Evolutionary conservation across 2,797 vertebrate genomes (phyloP).

Genomic region (Poeciliopsis turneri): DNA sequence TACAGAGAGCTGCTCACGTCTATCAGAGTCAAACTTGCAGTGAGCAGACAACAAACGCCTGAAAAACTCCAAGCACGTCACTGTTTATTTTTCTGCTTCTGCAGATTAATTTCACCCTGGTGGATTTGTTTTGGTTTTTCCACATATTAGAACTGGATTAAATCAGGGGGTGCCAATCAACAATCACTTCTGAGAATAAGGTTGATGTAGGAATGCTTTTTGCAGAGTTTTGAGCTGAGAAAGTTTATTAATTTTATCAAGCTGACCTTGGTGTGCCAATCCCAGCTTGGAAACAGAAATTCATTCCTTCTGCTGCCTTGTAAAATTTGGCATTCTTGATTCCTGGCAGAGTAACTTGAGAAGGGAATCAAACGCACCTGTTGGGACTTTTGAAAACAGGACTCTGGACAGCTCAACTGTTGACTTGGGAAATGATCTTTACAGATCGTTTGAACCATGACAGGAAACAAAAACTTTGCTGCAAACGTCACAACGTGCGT

Average conservation of each 20-base stretch:
- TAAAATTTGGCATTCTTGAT: neutral
- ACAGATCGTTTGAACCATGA: neutral
- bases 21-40: slow-evolving; percentile 30
- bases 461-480: neutral
- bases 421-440: neutral
- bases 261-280: neutral
- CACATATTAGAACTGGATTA: slow-evolving; percentile 18
- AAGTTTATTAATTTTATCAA: slow-evolving; percentile 20
- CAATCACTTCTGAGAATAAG: neutral
- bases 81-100: slow-evolving; percentile 1
- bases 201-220: slow-evolving; percentile 3
- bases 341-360: neutral
- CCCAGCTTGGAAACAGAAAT: slow-evolving; percentile 6
- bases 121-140: slow-evolving; percentile 22
- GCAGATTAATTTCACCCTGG: neutral
- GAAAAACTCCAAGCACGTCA: neutral
- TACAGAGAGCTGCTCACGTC: neutral
- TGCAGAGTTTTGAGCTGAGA: slow-evolving; percentile 12
- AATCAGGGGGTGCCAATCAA: neutral
- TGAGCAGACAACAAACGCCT: slow-evolving; percentile 7
- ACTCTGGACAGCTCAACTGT: neutral
- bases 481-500: neutral
- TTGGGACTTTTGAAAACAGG: neutral
- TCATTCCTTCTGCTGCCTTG: slow-evolving; percentile 1
- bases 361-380: neutral